Evolutionary conservation across 2,888 invertebrate genomes (phyloP), one percentile per base, ranked within the genome.

Genomic region (Eupithecia subfuscata): DNA sequence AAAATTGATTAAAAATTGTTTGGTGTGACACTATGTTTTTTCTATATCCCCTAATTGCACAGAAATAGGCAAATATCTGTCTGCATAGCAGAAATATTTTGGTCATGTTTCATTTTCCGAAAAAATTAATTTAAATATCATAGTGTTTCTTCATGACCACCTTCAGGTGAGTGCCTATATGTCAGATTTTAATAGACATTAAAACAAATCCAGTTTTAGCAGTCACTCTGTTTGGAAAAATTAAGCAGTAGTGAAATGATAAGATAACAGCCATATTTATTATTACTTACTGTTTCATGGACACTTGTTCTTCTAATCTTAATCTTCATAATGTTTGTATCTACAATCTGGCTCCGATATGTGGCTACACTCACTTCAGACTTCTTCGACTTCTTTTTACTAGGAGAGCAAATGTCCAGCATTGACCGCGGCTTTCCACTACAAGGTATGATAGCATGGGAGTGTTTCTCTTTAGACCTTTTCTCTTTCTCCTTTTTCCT

Each of bases 281-380:
- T 45, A 67, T 52, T 70, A 77, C 93, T 93, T 87, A 94, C 94
- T 80, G 86, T 87, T 86, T 93, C 90, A 86, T 91, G 91, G 81
- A 88, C 82, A 85, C 89, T 93, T 84, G 96, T 96, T 90, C 96
- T 96, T 88, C 95, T 96, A 83, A 97, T 97, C 85, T 96, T 95
- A 85, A 97, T 95, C 89, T 96, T 97, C 85, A 97, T 96, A 77
- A 96, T 96, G 86, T 91, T 91, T 79, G 96, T 96, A 85, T 96
- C 96, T 82, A 96, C 95, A 83, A 96, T 96, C 90, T 96, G 96
- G 87, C 96, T 96, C 82, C 94, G 95, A 90, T 96, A 96, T 82
- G 95, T 95, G 82, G 94, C 85, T 69, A 75, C 72, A 34, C 76
- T 72, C 72, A 73, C 56, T 43, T 92, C 92, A 82, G 88, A 87